Percentiles rank a stretch among this genome's conserved stretches.
Evolutionary conservation across 1,140 invertebrate genomes (phyloP).

Genomic region (Drosophila elegans): DNA sequence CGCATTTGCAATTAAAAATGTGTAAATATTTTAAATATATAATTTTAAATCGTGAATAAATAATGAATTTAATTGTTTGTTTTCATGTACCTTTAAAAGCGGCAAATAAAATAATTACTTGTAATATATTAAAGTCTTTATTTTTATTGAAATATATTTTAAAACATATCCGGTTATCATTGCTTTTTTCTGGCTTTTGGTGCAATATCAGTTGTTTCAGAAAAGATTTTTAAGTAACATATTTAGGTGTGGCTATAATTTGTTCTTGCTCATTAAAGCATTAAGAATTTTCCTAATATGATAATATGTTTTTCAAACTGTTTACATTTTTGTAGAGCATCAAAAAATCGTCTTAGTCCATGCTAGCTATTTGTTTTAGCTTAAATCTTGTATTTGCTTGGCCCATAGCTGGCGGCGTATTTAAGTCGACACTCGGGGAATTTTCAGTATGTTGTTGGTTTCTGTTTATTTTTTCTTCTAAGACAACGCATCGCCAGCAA

Average conservation of each 20-base stretch:
- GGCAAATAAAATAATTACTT: too few relatives aligned
- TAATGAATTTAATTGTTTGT: too few relatives aligned
- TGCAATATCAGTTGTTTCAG: background rate
- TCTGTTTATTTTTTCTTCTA: conserved; percentile 34
- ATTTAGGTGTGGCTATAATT: too few relatives aligned
- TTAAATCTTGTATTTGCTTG: conserved; percentile 64
- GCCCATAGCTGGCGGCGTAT: conserved; percentile 74
- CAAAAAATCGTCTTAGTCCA: background rate
- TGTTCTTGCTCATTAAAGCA: too few relatives aligned
- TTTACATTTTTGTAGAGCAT: conserved; percentile 25
- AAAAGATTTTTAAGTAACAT: too few relatives aligned
- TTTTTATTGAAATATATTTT: background rate
- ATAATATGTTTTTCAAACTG: background rate
- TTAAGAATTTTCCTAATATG: too few relatives aligned
- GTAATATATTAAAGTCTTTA: background rate
- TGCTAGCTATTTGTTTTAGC: conserved; percentile 37
- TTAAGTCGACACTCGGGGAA: conserved; percentile 58
- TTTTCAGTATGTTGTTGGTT: conserved; percentile 52
- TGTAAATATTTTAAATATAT: too few relatives aligned
- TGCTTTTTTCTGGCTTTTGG: background rate
- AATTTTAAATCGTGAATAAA: too few relatives aligned
- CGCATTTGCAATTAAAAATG: too few relatives aligned
- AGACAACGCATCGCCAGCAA: conserved; percentile 59
- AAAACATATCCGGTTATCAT: background rate
- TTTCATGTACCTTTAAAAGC: too few relatives aligned